phyloP scores from a whole-genome alignment of 2,797 vertebrate genomes.

The Megalops cyprinoides region DNA sequence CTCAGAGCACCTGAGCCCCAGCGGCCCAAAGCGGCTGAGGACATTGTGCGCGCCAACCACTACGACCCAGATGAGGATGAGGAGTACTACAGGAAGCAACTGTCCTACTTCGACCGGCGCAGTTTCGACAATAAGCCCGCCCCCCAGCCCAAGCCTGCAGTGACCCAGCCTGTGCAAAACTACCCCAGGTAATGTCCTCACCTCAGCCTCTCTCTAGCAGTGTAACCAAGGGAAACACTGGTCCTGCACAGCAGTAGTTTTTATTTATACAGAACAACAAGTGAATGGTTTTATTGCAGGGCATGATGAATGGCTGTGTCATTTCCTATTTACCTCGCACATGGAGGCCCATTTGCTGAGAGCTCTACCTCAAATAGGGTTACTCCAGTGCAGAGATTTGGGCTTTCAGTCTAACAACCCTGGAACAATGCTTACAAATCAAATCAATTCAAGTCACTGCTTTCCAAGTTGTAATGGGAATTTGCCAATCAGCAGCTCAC shows the following conservation, averaged over 20 bases:
- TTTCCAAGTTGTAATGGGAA: no score
- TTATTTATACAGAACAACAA: no score
- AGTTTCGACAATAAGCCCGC: constrained; percentile 89
- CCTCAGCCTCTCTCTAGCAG: background rate
- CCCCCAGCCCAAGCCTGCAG: constrained; percentile 79
- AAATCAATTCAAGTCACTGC: no score
- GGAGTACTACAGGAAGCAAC: constrained; percentile 94
- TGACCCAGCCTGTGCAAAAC: constrained; percentile 81
- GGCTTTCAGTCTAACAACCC: no score
- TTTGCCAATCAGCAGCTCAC: no score
- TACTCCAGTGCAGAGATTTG: no score
- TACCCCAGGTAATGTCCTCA: constrained; percentile 77
- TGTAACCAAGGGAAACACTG: no score
- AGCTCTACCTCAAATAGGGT: no score
- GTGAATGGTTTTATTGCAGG: no score
- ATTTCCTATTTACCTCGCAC: background rate
- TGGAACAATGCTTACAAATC: no score
- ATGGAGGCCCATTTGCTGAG: background rate
- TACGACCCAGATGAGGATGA: constrained; percentile 95
- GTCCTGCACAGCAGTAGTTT: no score
- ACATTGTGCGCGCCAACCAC: constrained; percentile 86
- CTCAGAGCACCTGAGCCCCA: constrained; percentile 91
- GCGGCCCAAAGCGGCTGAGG: constrained; percentile 87
- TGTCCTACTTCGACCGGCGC: constrained; percentile 94
- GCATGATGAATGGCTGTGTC: background rate